Evolutionary conservation across 1,140 invertebrate species (phyloP), one percentile per base, ranked within the genome.

Genomic region (Temnothorax nylanderi): DNA sequence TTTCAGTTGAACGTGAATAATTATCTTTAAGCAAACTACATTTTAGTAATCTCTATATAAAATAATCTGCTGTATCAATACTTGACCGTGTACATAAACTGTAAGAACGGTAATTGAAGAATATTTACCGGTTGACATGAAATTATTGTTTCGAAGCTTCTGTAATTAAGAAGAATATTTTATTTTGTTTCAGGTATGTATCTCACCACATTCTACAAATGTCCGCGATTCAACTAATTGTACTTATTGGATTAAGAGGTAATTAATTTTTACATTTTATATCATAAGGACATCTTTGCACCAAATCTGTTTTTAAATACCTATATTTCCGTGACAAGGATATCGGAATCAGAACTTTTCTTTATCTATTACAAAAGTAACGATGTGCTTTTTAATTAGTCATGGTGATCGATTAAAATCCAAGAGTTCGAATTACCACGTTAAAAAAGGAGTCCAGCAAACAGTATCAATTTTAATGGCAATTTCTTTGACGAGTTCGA

Each of bases 151-250:
- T 74, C 4, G n/a, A 37, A 49, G 13, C 6, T 58, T 32, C 4
- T 74, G 1, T 62, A 62, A 74, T 37, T 75, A 84, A 84, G 10
- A 60, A 47, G n/a, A 47, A 21, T 77, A 32, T 69, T 21, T 21
- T 56, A 5, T 65, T 72, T 32, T 90, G 89, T 90, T 90, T 49
- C 86, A 88, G 76, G 86, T 90, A 90, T 69, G 86, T 89, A 72
- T 76, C 11, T 34, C 3, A 10, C 1, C 18, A 67, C 47, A 54
- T 21, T 74, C 6, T 37, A 47, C 10, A 13, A 82, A 32, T 44
- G 1, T 65, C 11, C 5, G 13, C 64, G 13, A 54, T 44, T 67
- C 7, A 8, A 37, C 4, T 21, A 56, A 32, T 47, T 51, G 7
- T 49, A 67, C 7, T 71, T 41, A 58, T 71, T 44, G 64, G 26